phyloP scores from a whole-genome alignment of 1,140 invertebrate species.

The Pseudachorutes palmiensis region DNA sequence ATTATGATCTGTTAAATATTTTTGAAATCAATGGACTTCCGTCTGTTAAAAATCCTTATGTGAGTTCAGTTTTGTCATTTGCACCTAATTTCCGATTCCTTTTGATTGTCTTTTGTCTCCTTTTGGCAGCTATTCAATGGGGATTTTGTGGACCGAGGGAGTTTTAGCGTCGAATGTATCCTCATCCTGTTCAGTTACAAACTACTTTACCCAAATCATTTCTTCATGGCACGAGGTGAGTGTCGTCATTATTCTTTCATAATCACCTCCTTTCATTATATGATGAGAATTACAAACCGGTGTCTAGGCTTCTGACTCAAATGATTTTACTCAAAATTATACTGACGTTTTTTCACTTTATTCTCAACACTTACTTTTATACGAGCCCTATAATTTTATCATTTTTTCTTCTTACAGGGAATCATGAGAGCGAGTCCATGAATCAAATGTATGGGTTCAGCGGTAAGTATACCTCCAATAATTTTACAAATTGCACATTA shows the following conservation, averaged over 20 bases:
- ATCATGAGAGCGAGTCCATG: conserved; percentile 97
- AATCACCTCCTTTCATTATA: conserved; percentile 6
- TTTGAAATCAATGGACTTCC: conserved; percentile 95
- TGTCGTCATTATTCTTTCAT: neutral
- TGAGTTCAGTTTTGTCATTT: conserved; percentile 48
- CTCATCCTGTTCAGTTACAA: conserved; percentile 97
- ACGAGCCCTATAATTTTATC: too few relatives aligned
- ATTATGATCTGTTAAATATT: conserved; percentile 96
- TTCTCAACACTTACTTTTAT: too few relatives aligned
- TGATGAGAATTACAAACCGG: conserved; percentile 27
- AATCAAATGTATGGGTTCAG: conserved; percentile 58
- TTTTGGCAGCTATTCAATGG: conserved; percentile 87
- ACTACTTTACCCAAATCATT: conserved; percentile 91
- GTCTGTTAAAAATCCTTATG: conserved; percentile 90
- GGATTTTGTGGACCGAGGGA: conserved; percentile 98
- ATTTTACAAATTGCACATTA: conserved; percentile 41
- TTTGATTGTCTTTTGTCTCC: conserved; percentile 27
- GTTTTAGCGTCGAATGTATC: conserved; percentile 98
- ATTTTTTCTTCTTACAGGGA: conserved; percentile 55
- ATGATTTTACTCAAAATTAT: conserved; percentile 6
- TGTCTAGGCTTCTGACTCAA: conserved; percentile 31
- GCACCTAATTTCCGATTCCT: too few relatives aligned
- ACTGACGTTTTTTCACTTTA: too few relatives aligned
- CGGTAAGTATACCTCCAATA: conserved; percentile 13
- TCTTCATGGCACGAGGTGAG: conserved; percentile 93